phyloP scores from a whole-genome alignment of 35 echinoderm and acorn worm genomes.

The Heliocidaris erythrogramma region DNA sequence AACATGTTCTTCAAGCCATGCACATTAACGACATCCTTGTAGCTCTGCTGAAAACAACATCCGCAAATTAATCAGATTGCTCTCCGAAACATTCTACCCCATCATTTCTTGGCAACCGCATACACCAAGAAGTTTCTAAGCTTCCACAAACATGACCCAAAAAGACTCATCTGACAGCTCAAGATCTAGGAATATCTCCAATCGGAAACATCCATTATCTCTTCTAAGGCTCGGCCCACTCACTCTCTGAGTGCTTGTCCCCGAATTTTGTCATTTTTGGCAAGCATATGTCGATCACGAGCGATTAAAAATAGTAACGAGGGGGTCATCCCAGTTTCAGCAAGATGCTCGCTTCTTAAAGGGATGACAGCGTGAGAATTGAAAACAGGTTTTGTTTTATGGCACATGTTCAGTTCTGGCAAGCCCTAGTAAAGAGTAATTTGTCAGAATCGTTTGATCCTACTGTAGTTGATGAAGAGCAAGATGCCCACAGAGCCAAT shows the following conservation, averaged over 20 bases:
- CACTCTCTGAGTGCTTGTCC: background rate
- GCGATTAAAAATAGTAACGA: background rate
- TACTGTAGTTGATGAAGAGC: background rate
- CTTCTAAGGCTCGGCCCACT: background rate
- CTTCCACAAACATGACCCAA: no score
- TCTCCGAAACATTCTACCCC: no score
- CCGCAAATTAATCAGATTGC: no score
- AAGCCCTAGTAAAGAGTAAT: background rate
- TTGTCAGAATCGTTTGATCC: background rate
- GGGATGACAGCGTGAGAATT: background rate
- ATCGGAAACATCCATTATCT: constrained; percentile 12
- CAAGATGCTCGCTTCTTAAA: background rate
- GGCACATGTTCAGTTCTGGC: background rate
- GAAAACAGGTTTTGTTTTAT: background rate
- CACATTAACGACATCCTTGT: no score
- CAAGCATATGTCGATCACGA: background rate
- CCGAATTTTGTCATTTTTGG: constrained; percentile 4
- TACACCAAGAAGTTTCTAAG: no score
- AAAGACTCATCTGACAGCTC: background rate
- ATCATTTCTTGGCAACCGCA: no score
- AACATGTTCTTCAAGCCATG: no score
- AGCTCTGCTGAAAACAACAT: no score
- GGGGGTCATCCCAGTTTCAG: background rate
- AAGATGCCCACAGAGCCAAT: background rate
- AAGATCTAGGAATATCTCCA: background rate